Evolutionary conservation across 2,888 invertebrate species (phyloP).

Genomic region (Amiota mariae): DNA sequence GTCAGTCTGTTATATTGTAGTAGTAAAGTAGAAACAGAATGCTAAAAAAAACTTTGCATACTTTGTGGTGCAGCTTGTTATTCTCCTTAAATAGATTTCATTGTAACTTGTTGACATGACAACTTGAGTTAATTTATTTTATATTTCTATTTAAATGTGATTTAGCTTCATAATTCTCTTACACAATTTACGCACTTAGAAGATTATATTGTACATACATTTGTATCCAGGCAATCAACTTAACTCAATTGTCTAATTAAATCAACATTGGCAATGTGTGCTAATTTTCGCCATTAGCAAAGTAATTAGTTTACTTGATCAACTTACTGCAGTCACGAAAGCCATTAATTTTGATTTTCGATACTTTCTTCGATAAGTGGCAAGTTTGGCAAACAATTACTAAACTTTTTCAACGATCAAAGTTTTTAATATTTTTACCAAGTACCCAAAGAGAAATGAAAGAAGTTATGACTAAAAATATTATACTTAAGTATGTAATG

Average conservation of each 20-base stretch:
- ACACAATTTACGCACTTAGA: no score
- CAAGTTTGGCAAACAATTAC: constrained; percentile 5
- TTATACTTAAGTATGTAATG: no score
- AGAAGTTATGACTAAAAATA: no score
- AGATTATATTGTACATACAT: not conserved
- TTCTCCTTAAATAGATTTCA: no score
- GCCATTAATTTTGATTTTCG: constrained; percentile 56
- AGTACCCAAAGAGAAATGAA: no score
- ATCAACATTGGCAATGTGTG: constrained; percentile 55
- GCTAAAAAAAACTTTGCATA: not conserved
- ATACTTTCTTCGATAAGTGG: constrained; percentile 54
- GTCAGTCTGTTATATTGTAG: no score
- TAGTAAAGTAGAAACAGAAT: not conserved
- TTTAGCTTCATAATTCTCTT: no score
- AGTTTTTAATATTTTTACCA: constrained; percentile 41
- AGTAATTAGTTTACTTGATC: constrained; percentile 53
- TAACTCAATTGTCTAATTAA: constrained; percentile 53
- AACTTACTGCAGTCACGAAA: constrained; percentile 44
- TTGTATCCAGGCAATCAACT: constrained; percentile 10
- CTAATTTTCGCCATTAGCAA: constrained; percentile 54
- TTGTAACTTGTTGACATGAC: no score
- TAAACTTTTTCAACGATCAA: constrained; percentile 37
- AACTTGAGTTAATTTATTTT: no score
- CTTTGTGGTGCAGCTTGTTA: not conserved
- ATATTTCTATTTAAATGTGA: no score